These are phyloP conservation scores for Coptodon bakossiorum DNA, from an alignment of 2,113 vertebrate genomes.

Conservation along the genomic window DNA sequence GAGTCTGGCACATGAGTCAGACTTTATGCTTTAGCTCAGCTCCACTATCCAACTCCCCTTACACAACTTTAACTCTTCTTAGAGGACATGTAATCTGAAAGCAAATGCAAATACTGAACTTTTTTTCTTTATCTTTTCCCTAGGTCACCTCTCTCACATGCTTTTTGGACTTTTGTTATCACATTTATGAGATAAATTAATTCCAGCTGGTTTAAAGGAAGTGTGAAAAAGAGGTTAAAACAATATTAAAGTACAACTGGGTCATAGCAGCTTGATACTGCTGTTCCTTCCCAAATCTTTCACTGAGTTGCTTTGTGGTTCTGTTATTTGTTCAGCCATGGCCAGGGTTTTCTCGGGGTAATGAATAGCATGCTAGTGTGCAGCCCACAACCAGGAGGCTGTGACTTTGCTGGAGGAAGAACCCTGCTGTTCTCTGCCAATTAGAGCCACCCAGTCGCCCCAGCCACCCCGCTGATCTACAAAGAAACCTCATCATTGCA, in stretches of 20 bases:
- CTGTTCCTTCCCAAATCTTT: background rate
- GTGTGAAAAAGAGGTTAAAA: background rate
- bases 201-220: background rate
- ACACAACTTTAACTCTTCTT: background rate
- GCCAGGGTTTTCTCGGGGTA: background rate
- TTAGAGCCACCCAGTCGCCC: slow-evolving; percentile 1
- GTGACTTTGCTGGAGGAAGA: slow-evolving; percentile 20
- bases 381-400: background rate
- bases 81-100: background rate
- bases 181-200: background rate
- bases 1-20: background rate
- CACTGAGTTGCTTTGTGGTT: background rate
- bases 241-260: background rate
- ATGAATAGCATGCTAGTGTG: background rate
- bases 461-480: background rate
- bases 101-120: background rate
- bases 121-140: background rate
- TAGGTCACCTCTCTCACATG: background rate
- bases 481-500: background rate
- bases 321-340: background rate
- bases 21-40: background rate
- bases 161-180: background rate
- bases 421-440: slow-evolving; percentile 3
- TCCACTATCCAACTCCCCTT: background rate
- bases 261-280: background rate